Evolutionary conservation across 2,888 invertebrate genomes (phyloP), one percentile per base, ranked within the genome.

Genomic region (Drosophila stalkeri): DNA sequence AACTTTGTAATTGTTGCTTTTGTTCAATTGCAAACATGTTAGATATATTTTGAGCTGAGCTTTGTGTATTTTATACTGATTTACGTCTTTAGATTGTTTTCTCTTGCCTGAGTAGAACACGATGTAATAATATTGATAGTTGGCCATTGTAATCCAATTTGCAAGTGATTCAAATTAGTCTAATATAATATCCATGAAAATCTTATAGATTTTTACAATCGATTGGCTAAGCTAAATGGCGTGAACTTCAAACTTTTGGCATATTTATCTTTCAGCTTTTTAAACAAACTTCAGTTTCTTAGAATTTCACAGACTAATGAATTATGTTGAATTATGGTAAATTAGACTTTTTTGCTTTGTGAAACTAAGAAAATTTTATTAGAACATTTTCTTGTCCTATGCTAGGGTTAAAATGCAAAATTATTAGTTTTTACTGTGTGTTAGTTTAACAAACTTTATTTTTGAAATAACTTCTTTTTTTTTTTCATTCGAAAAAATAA

Each of bases 1-100:
- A 69, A 72, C 37, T 76, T 72, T 62, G 71, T 80, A 90, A 88
- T 86, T 90, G 70, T 60, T 77, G 68, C 51, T 16, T 63, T 52
- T 67, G 66, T 68, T 49, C 63, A 66, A 62, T 72, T n/a, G 31
- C 41, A 7, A 9, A 14, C 12, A 35, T 43, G 72, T 43, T 51
- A 31, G 66, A 69, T 47, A 68, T 49, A 64, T 71, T 59, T 37
- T 43, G 46, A 51, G 43, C 41, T 49, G 66, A 14, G 41, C 57
- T 66, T 23, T 64, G 39, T 85, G 64, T 55, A 66, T 55, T 71
- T 64, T 52, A 72, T 64, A 65, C 70, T 72, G 83, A 86, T 86
- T 82, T 82, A 75, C 60, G 69, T 41, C 47, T 69, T 55, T 56
- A 7, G 23, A 60, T 65, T 67, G 68, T 71, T 64, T 68, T 49